Percentiles rank a stretch among this genome's conserved stretches.
Evolutionary conservation across 2,113 vertebrate genomes (phyloP).

Genomic region (Australoheros scitulus): DNA sequence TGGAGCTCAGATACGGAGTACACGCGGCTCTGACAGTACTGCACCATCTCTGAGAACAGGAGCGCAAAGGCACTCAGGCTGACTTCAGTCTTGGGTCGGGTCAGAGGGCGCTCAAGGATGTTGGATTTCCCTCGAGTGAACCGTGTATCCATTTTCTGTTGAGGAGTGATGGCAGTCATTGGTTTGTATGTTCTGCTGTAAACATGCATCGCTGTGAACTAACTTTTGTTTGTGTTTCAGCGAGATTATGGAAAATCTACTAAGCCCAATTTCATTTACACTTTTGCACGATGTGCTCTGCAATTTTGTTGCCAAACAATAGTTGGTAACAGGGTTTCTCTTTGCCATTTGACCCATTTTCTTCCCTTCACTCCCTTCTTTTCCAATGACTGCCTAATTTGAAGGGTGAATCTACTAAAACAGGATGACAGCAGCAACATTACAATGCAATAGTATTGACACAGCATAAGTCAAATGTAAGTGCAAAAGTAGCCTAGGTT

Average conservation of each 20-base stretch:
- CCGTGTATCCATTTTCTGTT: conserved; percentile 85
- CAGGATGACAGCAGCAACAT: too few relatives aligned
- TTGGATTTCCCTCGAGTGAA: conserved; percentile 92
- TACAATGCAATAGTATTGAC: too few relatives aligned
- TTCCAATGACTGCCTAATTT: too few relatives aligned
- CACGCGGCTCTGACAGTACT: conserved; percentile 94
- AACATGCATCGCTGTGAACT: not conserved
- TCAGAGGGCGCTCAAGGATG: conserved; percentile 87
- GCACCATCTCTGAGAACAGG: conserved; percentile 94
- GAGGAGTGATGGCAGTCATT: not conserved
- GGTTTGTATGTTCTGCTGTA: not conserved
- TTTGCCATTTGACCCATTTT: too few relatives aligned
- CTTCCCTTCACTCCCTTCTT: too few relatives aligned
- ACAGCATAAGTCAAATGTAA: too few relatives aligned
- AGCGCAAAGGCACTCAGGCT: conserved; percentile 90
- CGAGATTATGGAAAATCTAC: not conserved
- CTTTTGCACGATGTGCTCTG: too few relatives aligned
- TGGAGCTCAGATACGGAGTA: conserved; percentile 94
- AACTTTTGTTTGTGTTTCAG: not conserved
- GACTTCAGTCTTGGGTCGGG: conserved; percentile 88
- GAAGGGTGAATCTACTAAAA: too few relatives aligned
- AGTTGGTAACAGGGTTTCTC: too few relatives aligned
- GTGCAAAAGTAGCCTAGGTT: too few relatives aligned
- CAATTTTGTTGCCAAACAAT: too few relatives aligned
- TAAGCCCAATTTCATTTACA: not conserved